A percentile compares a stretch with the other conserved stretches of the same genome.
These are phyloP conservation scores for Mythimna vitellina DNA, from an alignment of 2,888 invertebrate species.

Conservation along the genomic window DNA sequence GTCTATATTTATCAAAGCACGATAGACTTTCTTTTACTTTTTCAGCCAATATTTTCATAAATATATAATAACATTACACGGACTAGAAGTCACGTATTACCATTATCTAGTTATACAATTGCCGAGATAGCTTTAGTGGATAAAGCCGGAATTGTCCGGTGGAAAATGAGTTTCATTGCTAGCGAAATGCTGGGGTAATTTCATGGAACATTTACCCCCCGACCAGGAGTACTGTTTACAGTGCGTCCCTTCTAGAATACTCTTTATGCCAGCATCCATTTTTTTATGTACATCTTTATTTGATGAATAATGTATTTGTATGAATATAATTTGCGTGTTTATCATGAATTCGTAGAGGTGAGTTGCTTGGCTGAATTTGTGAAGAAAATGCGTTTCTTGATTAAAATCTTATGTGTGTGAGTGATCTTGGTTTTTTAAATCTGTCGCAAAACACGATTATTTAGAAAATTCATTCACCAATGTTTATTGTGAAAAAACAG, in stretches of 20 bases:
- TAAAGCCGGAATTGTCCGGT: slow-evolving; percentile 77
- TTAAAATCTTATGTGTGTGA: neutral
- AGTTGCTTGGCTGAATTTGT: slow-evolving; percentile 2
- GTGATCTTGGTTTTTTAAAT: neutral
- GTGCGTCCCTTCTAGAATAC: slow-evolving; percentile 61
- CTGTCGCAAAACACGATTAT: too few species aligned
- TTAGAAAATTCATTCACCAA: too few species aligned
- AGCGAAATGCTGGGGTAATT: slow-evolving; percentile 84
- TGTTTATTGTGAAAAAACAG: too few species aligned
- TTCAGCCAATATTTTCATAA: slow-evolving; percentile 33
- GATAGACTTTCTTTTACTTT: neutral
- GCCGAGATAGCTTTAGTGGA: slow-evolving; percentile 68
- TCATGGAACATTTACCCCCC: slow-evolving; percentile 84
- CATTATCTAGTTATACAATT: slow-evolving; percentile 63
- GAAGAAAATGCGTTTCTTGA: slow-evolving; percentile 11
- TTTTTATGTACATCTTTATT: slow-evolving; percentile 67
- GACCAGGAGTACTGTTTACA: slow-evolving; percentile 82
- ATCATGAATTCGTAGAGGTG: slow-evolving; percentile 18
- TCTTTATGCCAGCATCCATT: slow-evolving; percentile 62
- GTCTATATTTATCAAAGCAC: neutral
- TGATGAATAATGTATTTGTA: slow-evolving; percentile 66
- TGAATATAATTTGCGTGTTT: slow-evolving; percentile 59
- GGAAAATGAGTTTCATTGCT: slow-evolving; percentile 66
- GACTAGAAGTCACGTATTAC: slow-evolving; percentile 52
- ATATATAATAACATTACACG: slow-evolving; percentile 39